Percentiles rank a stretch among this genome's conserved stretches.
Evolutionary conservation across 2,888 invertebrate genomes (phyloP).

Genomic region (Allygus modestus): DNA sequence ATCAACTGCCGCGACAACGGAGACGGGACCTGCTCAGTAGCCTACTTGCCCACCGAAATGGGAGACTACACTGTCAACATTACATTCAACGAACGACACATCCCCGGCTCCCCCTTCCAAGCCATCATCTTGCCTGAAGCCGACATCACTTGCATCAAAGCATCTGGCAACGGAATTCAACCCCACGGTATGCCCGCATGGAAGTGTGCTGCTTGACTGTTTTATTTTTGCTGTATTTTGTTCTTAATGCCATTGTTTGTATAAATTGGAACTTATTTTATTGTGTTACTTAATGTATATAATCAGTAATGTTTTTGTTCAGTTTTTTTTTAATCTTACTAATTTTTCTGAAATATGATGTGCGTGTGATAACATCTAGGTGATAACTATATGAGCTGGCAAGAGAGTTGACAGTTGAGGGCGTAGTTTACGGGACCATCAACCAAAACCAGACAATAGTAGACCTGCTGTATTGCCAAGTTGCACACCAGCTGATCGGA

Average conservation of each 20-base stretch:
- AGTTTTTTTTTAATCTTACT: slow-evolving; percentile 2
- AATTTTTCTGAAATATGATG: neutral
- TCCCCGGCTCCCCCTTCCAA: slow-evolving; percentile 91
- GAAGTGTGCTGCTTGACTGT: slow-evolving; percentile 58
- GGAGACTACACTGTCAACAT: slow-evolving; percentile 93
- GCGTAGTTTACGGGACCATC: too few relatives aligned
- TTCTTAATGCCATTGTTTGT: neutral
- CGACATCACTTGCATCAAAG: slow-evolving; percentile 83
- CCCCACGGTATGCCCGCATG: slow-evolving; percentile 81
- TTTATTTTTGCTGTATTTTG: neutral
- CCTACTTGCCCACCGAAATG: slow-evolving; percentile 89
- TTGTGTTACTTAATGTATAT: neutral
- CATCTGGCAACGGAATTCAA: slow-evolving; percentile 86
- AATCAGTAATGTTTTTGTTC: too few relatives aligned
- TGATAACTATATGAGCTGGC: neutral
- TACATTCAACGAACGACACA: slow-evolving; percentile 90
- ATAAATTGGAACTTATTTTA: neutral
- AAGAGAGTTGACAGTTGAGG: too few relatives aligned
- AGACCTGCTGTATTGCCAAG: too few relatives aligned
- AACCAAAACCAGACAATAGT: too few relatives aligned
- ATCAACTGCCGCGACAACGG: slow-evolving; percentile 93
- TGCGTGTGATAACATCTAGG: neutral
- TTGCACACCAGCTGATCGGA: too few relatives aligned
- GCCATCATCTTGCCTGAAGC: slow-evolving; percentile 81
- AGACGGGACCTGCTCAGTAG: slow-evolving; percentile 92